Base-by-base conservation (phyloP, 2,113 vertebrate genomes). In the Mus pahari region DNA sequence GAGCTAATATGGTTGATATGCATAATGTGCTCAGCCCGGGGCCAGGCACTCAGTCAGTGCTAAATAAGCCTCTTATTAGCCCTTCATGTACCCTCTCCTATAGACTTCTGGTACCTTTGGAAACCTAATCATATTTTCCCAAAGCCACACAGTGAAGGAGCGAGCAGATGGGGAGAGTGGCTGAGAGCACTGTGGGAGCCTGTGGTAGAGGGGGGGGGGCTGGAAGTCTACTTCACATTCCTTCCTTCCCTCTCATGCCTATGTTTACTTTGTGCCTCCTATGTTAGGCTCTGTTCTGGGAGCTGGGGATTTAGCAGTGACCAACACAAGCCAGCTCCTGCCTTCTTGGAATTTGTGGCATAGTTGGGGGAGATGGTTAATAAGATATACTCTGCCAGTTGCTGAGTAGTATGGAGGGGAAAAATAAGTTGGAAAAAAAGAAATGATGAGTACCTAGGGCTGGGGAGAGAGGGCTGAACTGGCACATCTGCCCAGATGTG, bases 51-150 rank as follows among this genome's bases (percentile, higher is more conserved):
- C 62, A 33, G 5, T 75, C 53, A 71, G 53, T 1, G 42, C 89
- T 68, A 50, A 94, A 36, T 73, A 91, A 83, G 60, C 66, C 94
- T 81, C 87, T 88, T 70, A 55, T 82, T 92, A 78, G 60, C 8
- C 4, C 33, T 77, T 70, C 14, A 83, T 33, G 71, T 77, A 66
- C 55, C 70, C 36, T 74, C 86, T 88, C 84, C 88, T 90, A 31
- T 95, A 64, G 96, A 86, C 55, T 39, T 50, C 13, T 81, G 9
- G 60, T 28, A 39, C 55, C 86, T 88, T 24, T 0, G 42, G 66
- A 74, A 62, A 73, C 84, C 71, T 68, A 71, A 50, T 84, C 28
- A 39, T 17, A 42, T 70, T 95, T 74, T 36, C 66, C 91, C 89
- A 45, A 17, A 91, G 14, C 19, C 58, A 55, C 16, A 62, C 9